phyloP scores from a whole-genome alignment of 2,113 vertebrate genomes.

The Gymnocephalus cernua region DNA sequence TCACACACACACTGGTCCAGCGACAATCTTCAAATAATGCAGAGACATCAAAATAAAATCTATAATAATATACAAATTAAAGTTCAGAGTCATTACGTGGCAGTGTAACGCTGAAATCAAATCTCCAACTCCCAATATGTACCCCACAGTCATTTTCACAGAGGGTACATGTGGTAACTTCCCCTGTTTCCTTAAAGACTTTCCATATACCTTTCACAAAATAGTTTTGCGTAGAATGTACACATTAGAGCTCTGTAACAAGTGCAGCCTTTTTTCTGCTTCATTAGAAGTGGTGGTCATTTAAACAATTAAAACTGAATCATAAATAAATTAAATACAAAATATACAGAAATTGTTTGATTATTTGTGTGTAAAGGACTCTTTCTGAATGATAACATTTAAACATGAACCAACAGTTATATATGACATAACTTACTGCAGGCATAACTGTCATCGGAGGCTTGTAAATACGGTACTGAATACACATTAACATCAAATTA shows the following conservation, averaged over 20 bases:
- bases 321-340: conserved; percentile 76
- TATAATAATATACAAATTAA: conserved; percentile 49
- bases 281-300: conserved; percentile 13
- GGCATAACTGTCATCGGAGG: conserved; percentile 14
- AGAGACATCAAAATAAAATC: conserved; percentile 42
- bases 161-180: conserved; percentile 21
- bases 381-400: conserved; percentile 17
- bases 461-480: conserved; percentile 36
- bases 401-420: conserved; percentile 16
- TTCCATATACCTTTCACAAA: not conserved
- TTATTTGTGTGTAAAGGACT: too few relatives aligned
- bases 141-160: conserved; percentile 21
- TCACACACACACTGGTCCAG: conserved; percentile 29
- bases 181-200: not conserved
- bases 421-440: conserved; percentile 31
- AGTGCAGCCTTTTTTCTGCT: conserved; percentile 35
- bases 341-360: conserved; percentile 24
- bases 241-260: conserved; percentile 15
- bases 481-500: conserved; percentile 41
- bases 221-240: conserved; percentile 4
- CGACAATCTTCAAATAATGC: conserved; percentile 14
- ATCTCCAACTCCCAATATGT: conserved; percentile 18
- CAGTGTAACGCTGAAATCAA: conserved; percentile 74
- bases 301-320: conserved; percentile 39
- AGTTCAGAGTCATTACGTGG: conserved; percentile 64